Percentiles rank a stretch among this genome's conserved stretches.
Conservation (phyloP, 2,888 invertebrate genomes). For the Parnassius mnemosyne region DNA sequence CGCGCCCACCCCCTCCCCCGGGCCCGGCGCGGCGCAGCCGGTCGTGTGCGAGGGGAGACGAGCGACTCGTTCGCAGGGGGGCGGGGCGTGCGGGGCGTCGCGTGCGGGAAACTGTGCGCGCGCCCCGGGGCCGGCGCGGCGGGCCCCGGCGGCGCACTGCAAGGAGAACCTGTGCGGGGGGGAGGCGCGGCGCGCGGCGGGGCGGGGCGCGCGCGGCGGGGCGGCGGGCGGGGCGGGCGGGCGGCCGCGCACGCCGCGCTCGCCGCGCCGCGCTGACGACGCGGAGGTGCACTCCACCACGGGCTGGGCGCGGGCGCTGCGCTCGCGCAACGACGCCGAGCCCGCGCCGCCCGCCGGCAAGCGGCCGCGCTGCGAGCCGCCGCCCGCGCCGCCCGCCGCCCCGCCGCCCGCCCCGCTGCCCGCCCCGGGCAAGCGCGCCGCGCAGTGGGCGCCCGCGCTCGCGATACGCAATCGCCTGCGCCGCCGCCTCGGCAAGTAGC, state of each 20-base stretch:
- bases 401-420: constrained; percentile 43
- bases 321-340: constrained; percentile 42
- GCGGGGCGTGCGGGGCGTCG: constrained; percentile 34
- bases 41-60: constrained; percentile 35
- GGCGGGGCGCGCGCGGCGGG: constrained; percentile 56
- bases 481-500: constrained; percentile 67
- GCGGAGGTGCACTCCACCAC: constrained; percentile 63
- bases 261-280: constrained; percentile 36
- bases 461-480: constrained; percentile 70
- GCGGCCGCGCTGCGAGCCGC: constrained; percentile 39
- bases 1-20: constrained; percentile 29
- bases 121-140: constrained; percentile 67
- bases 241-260: constrained; percentile 39
- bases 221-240: constrained; percentile 54
- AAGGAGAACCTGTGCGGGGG: constrained; percentile 71
- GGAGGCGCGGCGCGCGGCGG: constrained; percentile 52
- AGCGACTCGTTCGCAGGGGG: constrained; percentile 37
- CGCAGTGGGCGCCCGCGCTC: constrained; percentile 45
- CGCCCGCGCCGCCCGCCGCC: constrained; percentile 31
- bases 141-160: constrained; percentile 61
- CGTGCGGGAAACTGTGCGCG: constrained; percentile 61
- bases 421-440: constrained; percentile 40
- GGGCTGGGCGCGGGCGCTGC: constrained; percentile 41
- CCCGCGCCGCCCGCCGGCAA: constrained; percentile 23
- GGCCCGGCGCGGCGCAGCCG: constrained; percentile 31